Conservation (phyloP, 2,888 invertebrate genomes). For the Trachelus stipa region DNA sequence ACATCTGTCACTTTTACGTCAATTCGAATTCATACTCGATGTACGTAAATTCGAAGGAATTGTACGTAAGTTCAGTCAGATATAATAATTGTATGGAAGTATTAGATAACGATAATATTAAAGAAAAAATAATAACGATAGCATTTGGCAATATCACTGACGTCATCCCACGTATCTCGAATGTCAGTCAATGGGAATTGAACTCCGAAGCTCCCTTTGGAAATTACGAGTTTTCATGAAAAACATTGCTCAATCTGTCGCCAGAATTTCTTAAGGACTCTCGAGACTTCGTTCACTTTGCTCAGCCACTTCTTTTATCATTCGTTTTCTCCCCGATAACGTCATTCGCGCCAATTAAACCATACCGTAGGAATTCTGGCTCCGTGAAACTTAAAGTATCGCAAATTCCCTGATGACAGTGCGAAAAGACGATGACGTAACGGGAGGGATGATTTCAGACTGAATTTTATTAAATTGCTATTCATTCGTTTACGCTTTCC, state of each 20-base stretch:
- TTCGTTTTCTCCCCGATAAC: not conserved
- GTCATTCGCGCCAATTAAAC: not conserved
- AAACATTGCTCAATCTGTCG: not conserved
- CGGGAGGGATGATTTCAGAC: not conserved
- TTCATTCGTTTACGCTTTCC: not conserved
- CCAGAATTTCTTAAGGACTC: not conserved
- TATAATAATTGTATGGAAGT: not conserved
- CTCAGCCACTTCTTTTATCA: not conserved
- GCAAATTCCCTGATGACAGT: not conserved
- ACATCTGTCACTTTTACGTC: not conserved
- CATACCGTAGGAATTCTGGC: not conserved
- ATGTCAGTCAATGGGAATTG: not conserved
- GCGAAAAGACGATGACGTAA: not conserved
- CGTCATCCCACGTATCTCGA: not conserved
- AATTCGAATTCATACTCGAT: not conserved
- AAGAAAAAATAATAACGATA: too few species aligned
- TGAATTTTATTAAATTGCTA: not conserved
- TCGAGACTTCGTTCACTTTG: not conserved
- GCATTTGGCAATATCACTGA: not conserved
- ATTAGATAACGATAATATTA: not conserved
- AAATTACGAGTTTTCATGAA: not conserved
- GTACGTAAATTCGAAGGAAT: not conserved
- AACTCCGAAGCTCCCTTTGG: not conserved
- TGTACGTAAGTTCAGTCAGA: not conserved
- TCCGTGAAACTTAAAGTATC: not conserved